These are phyloP conservation scores for Rynchops niger DNA, from an alignment of 2,113 vertebrate genomes.

Conservation along the genomic window DNA sequence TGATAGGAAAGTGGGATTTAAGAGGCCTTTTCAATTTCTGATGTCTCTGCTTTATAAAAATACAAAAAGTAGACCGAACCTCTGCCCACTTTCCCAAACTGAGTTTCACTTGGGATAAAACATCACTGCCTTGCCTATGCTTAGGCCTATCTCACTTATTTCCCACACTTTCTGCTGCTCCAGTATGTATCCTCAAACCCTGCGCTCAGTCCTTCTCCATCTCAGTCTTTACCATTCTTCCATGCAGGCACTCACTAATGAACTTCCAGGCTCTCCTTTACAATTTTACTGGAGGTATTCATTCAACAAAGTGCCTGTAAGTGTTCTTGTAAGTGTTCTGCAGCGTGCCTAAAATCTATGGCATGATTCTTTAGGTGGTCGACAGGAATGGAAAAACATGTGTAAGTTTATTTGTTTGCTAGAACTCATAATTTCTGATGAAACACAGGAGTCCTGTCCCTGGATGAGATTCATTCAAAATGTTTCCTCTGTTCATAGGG, in stretches of 20 bases:
- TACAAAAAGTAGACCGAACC: background rate
- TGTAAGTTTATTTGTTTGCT: background rate
- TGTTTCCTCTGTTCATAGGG: background rate
- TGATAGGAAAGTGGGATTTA: background rate
- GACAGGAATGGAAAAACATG: background rate
- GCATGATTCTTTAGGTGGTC: background rate
- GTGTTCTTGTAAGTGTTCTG: background rate
- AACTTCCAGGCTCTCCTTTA: background rate
- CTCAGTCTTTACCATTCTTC: background rate
- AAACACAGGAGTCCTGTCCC: background rate
- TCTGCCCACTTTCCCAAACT: background rate
- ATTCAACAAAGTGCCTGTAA: background rate
- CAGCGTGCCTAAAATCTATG: background rate
- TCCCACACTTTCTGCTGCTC: background rate
- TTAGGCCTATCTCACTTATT: background rate
- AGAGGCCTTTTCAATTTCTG: background rate
- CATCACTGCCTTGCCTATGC: background rate
- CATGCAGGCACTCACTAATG: background rate
- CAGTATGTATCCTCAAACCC: background rate
- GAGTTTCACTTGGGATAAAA: background rate
- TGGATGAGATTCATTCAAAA: background rate
- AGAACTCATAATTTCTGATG: background rate
- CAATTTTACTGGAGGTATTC: background rate
- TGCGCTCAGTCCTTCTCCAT: background rate
- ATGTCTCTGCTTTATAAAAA: background rate